Evolutionary conservation across 2,888 invertebrate genomes (phyloP), one percentile per base, ranked within the genome.

Genomic region (Stomorhina lunata): DNA sequence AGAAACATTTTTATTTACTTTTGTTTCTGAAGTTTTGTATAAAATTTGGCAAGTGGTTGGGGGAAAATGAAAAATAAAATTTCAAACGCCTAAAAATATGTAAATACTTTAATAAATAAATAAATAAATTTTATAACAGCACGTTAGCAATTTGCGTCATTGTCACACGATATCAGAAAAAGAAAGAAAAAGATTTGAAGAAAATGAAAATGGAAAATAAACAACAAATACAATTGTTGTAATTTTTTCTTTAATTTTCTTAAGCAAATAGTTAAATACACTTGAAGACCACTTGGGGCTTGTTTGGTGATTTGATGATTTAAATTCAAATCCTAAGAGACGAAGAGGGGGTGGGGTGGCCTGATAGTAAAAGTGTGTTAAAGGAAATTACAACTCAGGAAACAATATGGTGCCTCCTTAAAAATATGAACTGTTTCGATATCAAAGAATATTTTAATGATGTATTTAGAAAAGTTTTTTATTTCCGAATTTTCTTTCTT

Each of bases 21-120:
- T 5, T 29, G 6, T 48, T 48, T 15, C 15, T 22, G n/a, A 4
- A 32, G 20, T 68, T 34, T 53, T 15, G 15, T 9, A 27, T 53
- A 10, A 40, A 27, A 9, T 25, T 25, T 7, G 7, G 7, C 15
- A 53, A 53, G 15, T 20, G 32, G 0, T 5, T 2, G 20, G 45
- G 5, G 10, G 32, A 27, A 29, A 4, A 34, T 25, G 12, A 7
- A 32, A 17, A 27, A 15, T 25, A 29, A 72, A 50, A 27, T 6
- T 27, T 25, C 27, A 17, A 53, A 69, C 40, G 66, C 65, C 80
- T 80, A n/a, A 61, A 80, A 73, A 69, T 66, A 80, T 68, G 75
- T 27, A 75, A 75, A 63, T 77, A 53, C 22, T 63, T 59, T 25
- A 17, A 63, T 40, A 37, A 71, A 59, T 55, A 81, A 61, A 76